Conservation (phyloP, 1,140 invertebrate genomes). For the Limonius californicus region DNA sequence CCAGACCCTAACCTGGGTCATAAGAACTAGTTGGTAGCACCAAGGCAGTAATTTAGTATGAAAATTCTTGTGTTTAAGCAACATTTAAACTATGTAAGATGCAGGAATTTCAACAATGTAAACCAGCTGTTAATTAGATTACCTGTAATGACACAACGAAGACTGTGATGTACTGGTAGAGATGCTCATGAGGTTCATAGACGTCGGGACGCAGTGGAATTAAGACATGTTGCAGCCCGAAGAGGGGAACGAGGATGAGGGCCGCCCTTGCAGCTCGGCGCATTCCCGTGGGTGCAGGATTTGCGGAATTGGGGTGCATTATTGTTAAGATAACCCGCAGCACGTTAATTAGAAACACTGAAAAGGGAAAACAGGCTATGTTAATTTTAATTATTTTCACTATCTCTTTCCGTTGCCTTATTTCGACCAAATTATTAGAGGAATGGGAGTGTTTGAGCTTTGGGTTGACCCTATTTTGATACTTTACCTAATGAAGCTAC, state of each 20-base stretch:
- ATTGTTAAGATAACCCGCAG: constrained; percentile 78
- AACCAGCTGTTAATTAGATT: constrained; percentile 26
- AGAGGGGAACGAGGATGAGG: constrained; percentile 72
- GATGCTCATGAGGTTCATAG: constrained; percentile 58
- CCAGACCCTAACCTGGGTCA: no score
- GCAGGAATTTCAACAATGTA: no score
- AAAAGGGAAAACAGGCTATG: constrained; percentile 41
- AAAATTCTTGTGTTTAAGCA: no score
- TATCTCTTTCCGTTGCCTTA: no score
- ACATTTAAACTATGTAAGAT: no score
- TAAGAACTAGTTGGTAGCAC: no score
- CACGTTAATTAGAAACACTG: constrained; percentile 82
- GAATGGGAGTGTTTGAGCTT: no score
- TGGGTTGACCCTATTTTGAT: no score
- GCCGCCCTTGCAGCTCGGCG: constrained; percentile 63
- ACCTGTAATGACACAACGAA: constrained; percentile 81
- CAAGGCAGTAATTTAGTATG: no score
- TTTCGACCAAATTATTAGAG: no score
- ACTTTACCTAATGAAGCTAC: constrained; percentile 52
- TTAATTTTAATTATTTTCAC: background rate
- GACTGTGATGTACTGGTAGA: constrained; percentile 75
- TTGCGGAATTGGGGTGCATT: constrained; percentile 63
- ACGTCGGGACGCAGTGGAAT: constrained; percentile 72
- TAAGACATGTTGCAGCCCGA: constrained; percentile 76
- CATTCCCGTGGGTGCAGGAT: constrained; percentile 50